phyloP scores from a whole-genome alignment of 2,888 invertebrate species.

The Tipula helvola region DNA sequence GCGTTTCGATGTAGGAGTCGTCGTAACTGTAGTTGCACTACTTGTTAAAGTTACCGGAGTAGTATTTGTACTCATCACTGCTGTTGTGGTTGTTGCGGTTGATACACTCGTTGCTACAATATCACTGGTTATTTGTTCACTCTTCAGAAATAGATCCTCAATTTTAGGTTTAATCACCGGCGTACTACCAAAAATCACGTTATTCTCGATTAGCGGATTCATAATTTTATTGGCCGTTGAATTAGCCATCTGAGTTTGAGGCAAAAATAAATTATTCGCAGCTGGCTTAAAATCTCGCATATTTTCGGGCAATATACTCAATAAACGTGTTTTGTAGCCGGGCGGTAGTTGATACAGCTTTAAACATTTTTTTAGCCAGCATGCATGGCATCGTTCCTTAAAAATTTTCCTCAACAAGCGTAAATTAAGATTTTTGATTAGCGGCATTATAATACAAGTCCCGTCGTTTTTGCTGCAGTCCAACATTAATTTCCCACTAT shows the following conservation, averaged over 20 bases:
- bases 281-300: conserved; percentile 8
- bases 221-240: conserved; percentile 11
- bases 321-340: conserved; percentile 51
- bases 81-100: not conserved
- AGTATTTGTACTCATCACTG: not conserved
- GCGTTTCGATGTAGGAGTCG: conserved; percentile 45
- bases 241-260: not conserved
- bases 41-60: not conserved
- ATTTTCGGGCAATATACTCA: conserved; percentile 50
- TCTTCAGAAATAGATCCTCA: conserved; percentile 22
- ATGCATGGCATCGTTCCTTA: conserved; percentile 68
- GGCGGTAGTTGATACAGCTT: conserved; percentile 66
- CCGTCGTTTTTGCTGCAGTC: conserved; percentile 24
- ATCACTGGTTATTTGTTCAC: not conserved
- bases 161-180: conserved; percentile 29
- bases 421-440: conserved; percentile 58
- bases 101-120: not conserved
- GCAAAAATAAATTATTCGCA: not conserved
- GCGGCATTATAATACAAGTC: conserved; percentile 58
- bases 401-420: conserved; percentile 54
- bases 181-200: conserved; percentile 31
- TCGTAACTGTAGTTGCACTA: not conserved
- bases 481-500: not conserved
- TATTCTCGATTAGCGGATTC: conserved; percentile 29
- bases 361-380: conserved; percentile 77